Percentiles rank a stretch among this genome's conserved stretches.
These are phyloP conservation scores for Leptopilina clavipes DNA, from an alignment of 1,140 invertebrate species.

Conservation along the genomic window DNA sequence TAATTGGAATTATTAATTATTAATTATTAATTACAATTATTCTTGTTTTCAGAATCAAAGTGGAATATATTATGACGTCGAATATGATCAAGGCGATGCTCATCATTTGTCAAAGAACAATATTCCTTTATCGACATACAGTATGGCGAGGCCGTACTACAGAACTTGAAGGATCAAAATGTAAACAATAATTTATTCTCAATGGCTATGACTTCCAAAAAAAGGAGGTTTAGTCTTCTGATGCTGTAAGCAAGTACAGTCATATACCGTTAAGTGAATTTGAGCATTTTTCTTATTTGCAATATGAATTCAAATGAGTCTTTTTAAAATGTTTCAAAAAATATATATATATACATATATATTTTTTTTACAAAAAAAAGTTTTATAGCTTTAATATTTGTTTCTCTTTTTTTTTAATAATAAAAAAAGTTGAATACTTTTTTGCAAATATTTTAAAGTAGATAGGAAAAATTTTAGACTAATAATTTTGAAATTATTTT, in stretches of 20 bases:
- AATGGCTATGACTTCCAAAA: neutral
- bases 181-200: conserved; percentile 35
- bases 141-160: conserved; percentile 70
- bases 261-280: neutral
- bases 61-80: conserved; percentile 91
- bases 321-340: neutral
- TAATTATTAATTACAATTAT: conserved; percentile 32
- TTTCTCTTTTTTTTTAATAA: no score
- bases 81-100: conserved; percentile 84
- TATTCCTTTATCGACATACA: conserved; percentile 83
- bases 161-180: conserved; percentile 62
- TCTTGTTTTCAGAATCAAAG: conserved; percentile 83
- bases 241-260: neutral
- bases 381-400: no score
- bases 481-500: neutral
- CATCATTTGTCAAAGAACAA: conserved; percentile 77
- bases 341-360: no score
- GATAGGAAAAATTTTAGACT: no score
- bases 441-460: no score
- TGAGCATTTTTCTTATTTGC: neutral
- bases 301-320: no score
- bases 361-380: no score
- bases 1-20: no score
- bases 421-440: no score
- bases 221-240: neutral